phyloP scores from a whole-genome alignment of 2,797 vertebrate species.

The Malacoctenus gilli region DNA sequence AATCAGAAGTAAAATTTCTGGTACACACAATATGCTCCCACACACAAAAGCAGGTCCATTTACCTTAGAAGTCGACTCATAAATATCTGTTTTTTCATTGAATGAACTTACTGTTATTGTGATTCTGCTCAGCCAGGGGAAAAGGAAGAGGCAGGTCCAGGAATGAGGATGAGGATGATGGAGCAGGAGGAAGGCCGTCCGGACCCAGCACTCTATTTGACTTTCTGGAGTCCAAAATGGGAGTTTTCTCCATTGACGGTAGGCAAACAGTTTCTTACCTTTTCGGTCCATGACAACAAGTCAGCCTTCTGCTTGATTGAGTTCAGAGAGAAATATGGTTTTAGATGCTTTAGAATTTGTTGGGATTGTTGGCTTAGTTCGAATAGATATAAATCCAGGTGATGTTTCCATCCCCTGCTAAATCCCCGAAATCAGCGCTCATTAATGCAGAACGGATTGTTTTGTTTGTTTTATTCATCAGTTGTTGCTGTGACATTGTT shows the following conservation, averaged over 20 bases:
- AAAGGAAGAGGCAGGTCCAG: constrained; percentile 90
- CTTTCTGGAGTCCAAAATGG: constrained; percentile 99
- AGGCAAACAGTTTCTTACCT: constrained; percentile 43
- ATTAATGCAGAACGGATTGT: no score
- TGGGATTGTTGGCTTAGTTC: neutral
- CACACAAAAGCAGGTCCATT: neutral
- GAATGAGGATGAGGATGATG: constrained; percentile 90
- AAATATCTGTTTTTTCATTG: neutral
- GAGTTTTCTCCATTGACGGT: constrained; percentile 93
- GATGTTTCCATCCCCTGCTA: neutral
- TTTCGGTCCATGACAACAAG: neutral
- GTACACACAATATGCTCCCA: neutral
- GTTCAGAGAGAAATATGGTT: neutral
- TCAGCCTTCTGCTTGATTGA: neutral
- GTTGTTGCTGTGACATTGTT: neutral
- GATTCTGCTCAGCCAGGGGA: constrained; percentile 83
- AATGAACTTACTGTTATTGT: no score
- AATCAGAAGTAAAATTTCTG: constrained; percentile 1
- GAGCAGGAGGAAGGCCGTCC: constrained; percentile 90
- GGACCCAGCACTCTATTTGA: constrained; percentile 98
- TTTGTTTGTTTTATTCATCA: no score
- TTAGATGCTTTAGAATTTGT: neutral
- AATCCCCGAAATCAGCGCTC: neutral
- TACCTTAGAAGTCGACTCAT: neutral
- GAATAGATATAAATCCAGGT: neutral